Base-by-base conservation (phyloP, 1,140 invertebrate genomes). In the Amyelois transitella region DNA sequence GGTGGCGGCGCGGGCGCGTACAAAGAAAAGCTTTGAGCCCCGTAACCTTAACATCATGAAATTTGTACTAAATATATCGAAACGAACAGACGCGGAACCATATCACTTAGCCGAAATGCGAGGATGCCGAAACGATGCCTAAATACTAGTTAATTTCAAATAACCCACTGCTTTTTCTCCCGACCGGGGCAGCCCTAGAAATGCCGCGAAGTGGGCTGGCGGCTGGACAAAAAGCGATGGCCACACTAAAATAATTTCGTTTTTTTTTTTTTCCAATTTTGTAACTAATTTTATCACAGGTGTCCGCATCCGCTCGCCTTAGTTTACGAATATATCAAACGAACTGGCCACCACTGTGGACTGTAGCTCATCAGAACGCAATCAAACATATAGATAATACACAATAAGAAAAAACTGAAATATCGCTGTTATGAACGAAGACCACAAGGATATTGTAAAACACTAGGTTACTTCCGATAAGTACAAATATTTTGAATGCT, bases 31-130 rank as follows among this genome's bases (percentile, higher is more conserved):
- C 82, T 86, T 88, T 88, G 82, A 88, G 85, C 85, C 85, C 83
- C 81, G 80, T 88, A 81, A 87, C 75, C 82, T 86, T 88, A 88
- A 86, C 79, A 85, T 85, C 78, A 80, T 85, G 82, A 86, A 88
- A 88, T 89, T 89, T 89, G 88, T 89, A 89, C 88, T 89, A 89
- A 86, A 87, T 83, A 86, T 80, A 84, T 84, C 82, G 72, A 75
- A 71, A 73, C 75, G 60, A 81, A 74, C 75, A 77, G 75, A 80
- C 78, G 76, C 81, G 78, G 81, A 54, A 75, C 71, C 69, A 62
- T 70, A 75, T 75, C 72, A 85, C 81, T 87, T 87, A 87, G 84
- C 81, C 84, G 75, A 85, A 87, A 87, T 87, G 84, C 84, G 84
- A 87, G 84, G 84, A 84, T 81, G 75, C 84, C 84, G 82, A 87